phyloP scores from a whole-genome alignment of 2,888 invertebrate species.

The Clostera curtula region DNA sequence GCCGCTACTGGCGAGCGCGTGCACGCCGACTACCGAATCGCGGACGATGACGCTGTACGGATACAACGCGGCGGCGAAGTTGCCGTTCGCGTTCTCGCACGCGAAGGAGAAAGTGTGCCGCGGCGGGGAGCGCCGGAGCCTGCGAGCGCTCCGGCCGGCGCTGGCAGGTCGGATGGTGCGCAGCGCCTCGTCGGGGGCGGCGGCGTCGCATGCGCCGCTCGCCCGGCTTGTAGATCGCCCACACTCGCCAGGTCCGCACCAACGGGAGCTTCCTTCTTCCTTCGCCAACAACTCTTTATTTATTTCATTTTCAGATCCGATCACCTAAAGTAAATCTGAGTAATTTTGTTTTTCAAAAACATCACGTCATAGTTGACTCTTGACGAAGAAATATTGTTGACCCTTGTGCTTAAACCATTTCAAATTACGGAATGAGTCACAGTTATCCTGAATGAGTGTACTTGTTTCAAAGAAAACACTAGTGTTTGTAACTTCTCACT shows the following conservation, averaged over 20 bases:
- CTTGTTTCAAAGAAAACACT: too few species aligned
- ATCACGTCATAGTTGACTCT: too few species aligned
- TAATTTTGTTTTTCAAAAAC: too few species aligned
- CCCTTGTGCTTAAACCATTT: too few species aligned
- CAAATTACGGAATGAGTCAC: too few species aligned
- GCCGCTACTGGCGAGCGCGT: constrained; percentile 50
- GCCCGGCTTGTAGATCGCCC: constrained; percentile 50
- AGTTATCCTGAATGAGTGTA: too few species aligned
- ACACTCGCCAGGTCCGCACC: constrained; percentile 58
- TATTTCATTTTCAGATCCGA: too few species aligned
- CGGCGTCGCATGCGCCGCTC: constrained; percentile 53
- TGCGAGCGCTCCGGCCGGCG: constrained; percentile 41
- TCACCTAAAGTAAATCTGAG: too few species aligned
- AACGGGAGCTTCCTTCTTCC: constrained; percentile 23
- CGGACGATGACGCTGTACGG: constrained; percentile 67
- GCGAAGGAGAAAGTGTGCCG: constrained; percentile 31
- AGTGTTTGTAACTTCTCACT: too few species aligned
- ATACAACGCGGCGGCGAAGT: constrained; percentile 66
- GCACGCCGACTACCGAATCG: constrained; percentile 55
- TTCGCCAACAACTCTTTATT: neutral
- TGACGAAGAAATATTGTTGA: too few species aligned
- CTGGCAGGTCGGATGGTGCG: constrained; percentile 68
- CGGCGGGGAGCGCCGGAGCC: constrained; percentile 21
- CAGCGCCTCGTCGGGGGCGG: constrained; percentile 68
- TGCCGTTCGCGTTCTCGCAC: constrained; percentile 69